Evolutionary conservation across 2,888 invertebrate species (phyloP).

Genomic region (Spisula subtruncata): DNA sequence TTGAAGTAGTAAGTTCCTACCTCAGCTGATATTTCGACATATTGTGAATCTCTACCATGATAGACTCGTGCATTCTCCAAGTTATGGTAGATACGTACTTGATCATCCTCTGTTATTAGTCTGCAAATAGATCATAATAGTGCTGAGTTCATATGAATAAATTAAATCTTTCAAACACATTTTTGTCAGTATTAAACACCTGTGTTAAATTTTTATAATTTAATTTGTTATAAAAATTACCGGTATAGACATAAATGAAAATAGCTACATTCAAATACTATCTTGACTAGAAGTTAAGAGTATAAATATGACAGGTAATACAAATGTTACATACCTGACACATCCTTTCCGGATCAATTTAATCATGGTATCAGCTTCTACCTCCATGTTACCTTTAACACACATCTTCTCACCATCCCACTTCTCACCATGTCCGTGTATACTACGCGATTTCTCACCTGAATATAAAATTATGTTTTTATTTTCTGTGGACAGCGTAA

Average conservation of each 20-base stretch:
- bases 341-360: slow-evolving; percentile 89
- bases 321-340: slow-evolving; percentile 79
- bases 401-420: slow-evolving; percentile 90
- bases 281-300: too few relatives aligned
- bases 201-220: too few relatives aligned
- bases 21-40: slow-evolving; percentile 92
- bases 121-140: slow-evolving; percentile 68
- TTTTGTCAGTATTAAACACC: too few relatives aligned
- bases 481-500: too few relatives aligned
- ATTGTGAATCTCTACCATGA: slow-evolving; percentile 93
- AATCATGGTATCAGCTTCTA: slow-evolving; percentile 90
- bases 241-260: too few relatives aligned
- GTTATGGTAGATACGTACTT: slow-evolving; percentile 92
- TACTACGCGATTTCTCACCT: slow-evolving; percentile 91
- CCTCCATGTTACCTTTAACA: slow-evolving; percentile 91
- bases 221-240: too few relatives aligned
- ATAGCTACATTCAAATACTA: too few relatives aligned
- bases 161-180: too few relatives aligned
- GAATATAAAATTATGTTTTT: too few relatives aligned
- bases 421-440: slow-evolving; percentile 92
- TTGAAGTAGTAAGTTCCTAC: slow-evolving; percentile 73
- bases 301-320: too few relatives aligned
- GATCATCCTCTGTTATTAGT: slow-evolving; percentile 89
- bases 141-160: too few relatives aligned
- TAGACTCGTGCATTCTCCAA: slow-evolving; percentile 95